Evolutionary conservation across 2,113 vertebrate genomes (phyloP), one percentile per base, ranked within the genome.

Genomic region (Geothlypis trichas): DNA sequence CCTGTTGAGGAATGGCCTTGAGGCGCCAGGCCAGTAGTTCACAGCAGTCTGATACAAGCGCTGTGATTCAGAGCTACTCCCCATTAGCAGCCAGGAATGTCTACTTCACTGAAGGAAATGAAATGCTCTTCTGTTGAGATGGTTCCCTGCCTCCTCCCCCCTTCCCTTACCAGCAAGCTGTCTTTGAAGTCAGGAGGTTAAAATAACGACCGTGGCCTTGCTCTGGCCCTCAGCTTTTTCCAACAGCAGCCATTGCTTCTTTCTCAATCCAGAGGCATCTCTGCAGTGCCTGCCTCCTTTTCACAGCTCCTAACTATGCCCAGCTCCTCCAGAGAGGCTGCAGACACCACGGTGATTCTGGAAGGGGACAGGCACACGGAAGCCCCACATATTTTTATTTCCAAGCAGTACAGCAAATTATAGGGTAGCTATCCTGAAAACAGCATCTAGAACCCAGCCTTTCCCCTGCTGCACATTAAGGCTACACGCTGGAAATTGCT

Each of bases 101-200:
- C 96, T 97, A 87, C 97, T 96, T 92, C 95, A 96, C 96, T 59
- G 88, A 97, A 98, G 98, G 98, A 98, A 98, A 98, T 98, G 97
- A 98, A 98, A 98, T 94, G 96, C 96, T 98, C 97, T 97, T 99
- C 98, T 98, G 98, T 98, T 98, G 97, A 95, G 95, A 96, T 94
- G 95, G 94, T 97, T 92, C 97, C 92, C 82, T 95, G 95, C 92
- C 92, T 93, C 39, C 62, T 75, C 89, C 94, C 87, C 92, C 65
- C 65, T 93, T 93, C 73, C 90, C 89, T 93, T 93, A 91, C 72
- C 89, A 90, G 88, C 81, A 87, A 89, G 87, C 78, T 49, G 67
- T 66, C 97, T 98, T 98, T 98, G 98, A 98, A 98, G 98, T 98
- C 97, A 97, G 97, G 97, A 98, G 98, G 98, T 98, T 98, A 98